Evolutionary conservation across 2,113 vertebrate genomes (phyloP).

Genomic region (Hippocampus zosterae): DNA sequence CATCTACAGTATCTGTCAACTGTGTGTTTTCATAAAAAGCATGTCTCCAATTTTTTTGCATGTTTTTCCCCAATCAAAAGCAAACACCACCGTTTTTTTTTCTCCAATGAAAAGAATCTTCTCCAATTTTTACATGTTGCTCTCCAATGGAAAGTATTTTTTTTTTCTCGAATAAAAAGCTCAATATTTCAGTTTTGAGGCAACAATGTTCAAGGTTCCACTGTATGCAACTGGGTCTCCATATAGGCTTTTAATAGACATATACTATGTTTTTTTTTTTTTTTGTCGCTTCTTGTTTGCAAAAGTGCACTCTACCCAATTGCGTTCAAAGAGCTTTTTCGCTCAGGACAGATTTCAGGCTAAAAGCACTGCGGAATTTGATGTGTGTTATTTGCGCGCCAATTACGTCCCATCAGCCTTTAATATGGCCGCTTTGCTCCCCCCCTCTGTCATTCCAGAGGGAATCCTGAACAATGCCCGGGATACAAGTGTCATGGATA

Average conservation of each 20-base stretch:
- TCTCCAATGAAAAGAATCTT: background rate
- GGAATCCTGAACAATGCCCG: constrained; percentile 99
- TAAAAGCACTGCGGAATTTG: constrained; percentile 6
- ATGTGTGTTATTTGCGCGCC: constrained; percentile 22
- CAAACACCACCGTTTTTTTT: background rate
- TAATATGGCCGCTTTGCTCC: constrained; percentile 31
- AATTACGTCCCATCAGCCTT: constrained; percentile 43
- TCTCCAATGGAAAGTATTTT: background rate
- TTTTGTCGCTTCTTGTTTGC: background rate
- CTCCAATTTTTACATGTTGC: background rate
- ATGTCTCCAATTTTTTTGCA: background rate
- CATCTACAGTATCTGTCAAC: too few species aligned
- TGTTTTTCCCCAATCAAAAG: background rate
- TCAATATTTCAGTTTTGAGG: background rate
- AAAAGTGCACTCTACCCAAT: background rate
- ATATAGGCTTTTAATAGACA: background rate
- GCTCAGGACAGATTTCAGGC: constrained; percentile 10
- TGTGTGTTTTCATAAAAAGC: background rate
- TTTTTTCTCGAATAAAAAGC: background rate
- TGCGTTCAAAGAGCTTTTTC: background rate
- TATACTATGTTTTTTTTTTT: background rate
- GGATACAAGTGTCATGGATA: constrained; percentile 99
- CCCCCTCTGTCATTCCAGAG: constrained; percentile 78
- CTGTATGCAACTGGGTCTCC: background rate
- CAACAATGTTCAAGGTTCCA: background rate